Evolutionary conservation across 2,888 invertebrate genomes (phyloP), one percentile per base, ranked within the genome.

Genomic region (Metopia argyrocephala): DNA sequence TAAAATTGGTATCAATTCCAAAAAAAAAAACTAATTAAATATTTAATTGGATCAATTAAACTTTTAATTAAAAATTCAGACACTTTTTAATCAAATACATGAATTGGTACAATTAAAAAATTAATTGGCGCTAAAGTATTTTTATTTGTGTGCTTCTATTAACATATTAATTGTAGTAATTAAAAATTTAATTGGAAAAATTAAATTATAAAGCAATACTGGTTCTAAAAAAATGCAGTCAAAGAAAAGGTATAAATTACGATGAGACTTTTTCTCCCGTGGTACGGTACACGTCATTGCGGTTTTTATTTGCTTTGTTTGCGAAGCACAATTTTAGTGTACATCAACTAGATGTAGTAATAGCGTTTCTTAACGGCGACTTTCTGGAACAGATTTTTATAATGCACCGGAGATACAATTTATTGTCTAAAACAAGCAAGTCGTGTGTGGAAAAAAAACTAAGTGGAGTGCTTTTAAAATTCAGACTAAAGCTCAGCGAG

Each of bases 271-370:
- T 57, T 27, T 64, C 65, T 23, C 65, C 61, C 21, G 78, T 78
- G 28, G 66, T 57, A 3, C 54, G 83, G 18, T 82, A 82, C 31
- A 75, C 70, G 18, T 78, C 80, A 38, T 70, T 79, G 27, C 64
- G 78, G 1, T 82, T 68, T 54, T 69, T 82, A 18, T 46, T 82
- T 38, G 76, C 82, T 18, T 20, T 83, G 27, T 71, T 83, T 12
- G 82, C 68, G 3, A 82, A 70, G 57, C 73, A 79, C 25, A 78
- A 78, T 23, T 61, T 82, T 6, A 56, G 70, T 7, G n/a, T n/a
- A n/a, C 79, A 82, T 46, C 79, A 83, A 45, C 69, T 82, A 64
- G 78, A 84, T 79, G 79, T 78, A 15, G 82, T 81, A 18, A 78
- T 78, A 12, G 81, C 81, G 3, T 83, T 82, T 61, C 65, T 83